Evolutionary conservation across 2,888 invertebrate species (phyloP).

Genomic region (Endotricha flammealis): DNA sequence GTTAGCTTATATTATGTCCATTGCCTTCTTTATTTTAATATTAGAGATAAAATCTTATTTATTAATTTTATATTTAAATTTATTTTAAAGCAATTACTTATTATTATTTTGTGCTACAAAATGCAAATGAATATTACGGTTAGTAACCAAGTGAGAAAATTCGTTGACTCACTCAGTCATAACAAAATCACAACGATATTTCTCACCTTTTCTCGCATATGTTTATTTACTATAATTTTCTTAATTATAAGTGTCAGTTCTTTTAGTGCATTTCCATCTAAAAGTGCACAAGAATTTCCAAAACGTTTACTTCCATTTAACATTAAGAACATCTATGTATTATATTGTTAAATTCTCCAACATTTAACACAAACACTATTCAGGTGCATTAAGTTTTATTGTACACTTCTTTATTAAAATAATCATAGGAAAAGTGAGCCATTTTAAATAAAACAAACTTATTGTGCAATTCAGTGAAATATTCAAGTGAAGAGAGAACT

Average conservation of each 20-base stretch:
- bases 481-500: constrained; percentile 70
- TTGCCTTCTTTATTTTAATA: constrained; percentile 48
- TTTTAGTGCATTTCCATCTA: constrained; percentile 53
- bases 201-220: constrained; percentile 47
- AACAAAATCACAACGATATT: constrained; percentile 26
- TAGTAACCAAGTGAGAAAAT: constrained; percentile 44
- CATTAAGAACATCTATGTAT: constrained; percentile 35
- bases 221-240: constrained; percentile 24
- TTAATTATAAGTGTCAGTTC: constrained; percentile 28
- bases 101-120: constrained; percentile 28
- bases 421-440: constrained; percentile 76
- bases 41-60: constrained; percentile 19
- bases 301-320: constrained; percentile 40
- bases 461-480: constrained; percentile 75
- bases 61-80: constrained; percentile 11
- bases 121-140: constrained; percentile 33
- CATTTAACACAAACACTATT: constrained; percentile 54
- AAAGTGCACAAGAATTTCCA: constrained; percentile 45
- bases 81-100: constrained; percentile 24
- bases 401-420: constrained; percentile 48
- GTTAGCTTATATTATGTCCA: constrained; percentile 16
- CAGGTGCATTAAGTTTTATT: constrained; percentile 57
- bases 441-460: constrained; percentile 73
- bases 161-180: constrained; percentile 20
- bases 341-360: constrained; percentile 32